Evolutionary conservation across 1,140 invertebrate species (phyloP), one percentile per base, ranked within the genome.

Genomic region (Zophobas morio): DNA sequence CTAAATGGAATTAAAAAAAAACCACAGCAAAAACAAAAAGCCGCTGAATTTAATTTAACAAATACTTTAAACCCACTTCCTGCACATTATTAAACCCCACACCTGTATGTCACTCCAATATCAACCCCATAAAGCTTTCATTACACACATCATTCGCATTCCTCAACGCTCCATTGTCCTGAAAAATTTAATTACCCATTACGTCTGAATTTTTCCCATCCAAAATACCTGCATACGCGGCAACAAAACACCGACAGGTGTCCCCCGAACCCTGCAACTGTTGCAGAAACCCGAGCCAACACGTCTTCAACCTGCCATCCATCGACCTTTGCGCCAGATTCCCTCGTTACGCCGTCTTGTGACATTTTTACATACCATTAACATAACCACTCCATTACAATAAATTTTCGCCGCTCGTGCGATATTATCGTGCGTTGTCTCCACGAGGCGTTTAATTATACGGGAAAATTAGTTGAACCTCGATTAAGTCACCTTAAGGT

Each of bases 301-400:
- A 60, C 56, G 56, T 60, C 56, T 60, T 39, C 56, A 60, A 60
- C 56, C 56, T 60, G 56, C 5, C 56, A 36, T 20, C 6, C 20
- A 33, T 42, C n/a, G 39, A 66, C 60, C 60, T 66, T 20, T 63
- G 57, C 33, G 37, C 60, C 6, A 66, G 60, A 66, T 66, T 51
- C 49, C 6, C 49, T 46, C 42, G 42, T 46, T 46, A 8, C 42
- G 6, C 42, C 42, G 42, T 46, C 20, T 20, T 20, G 20, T 20
- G 20, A 20, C 20, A 20, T 20, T 20, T 20, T 20, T 20, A 20
- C 20, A 20, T 20, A 20, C 20, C 42, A 46, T 46, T 46, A 46
- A 46, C 42, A 46, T 46, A 46, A 46, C 49, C 49, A 20, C 20
- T 1, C 37, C n/a, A 3, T 40, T 5, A 66, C n/a, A 5, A 63